Evolutionary conservation across 2,888 invertebrate species (phyloP).

Genomic region (Drepanosiphum platanoidis): DNA sequence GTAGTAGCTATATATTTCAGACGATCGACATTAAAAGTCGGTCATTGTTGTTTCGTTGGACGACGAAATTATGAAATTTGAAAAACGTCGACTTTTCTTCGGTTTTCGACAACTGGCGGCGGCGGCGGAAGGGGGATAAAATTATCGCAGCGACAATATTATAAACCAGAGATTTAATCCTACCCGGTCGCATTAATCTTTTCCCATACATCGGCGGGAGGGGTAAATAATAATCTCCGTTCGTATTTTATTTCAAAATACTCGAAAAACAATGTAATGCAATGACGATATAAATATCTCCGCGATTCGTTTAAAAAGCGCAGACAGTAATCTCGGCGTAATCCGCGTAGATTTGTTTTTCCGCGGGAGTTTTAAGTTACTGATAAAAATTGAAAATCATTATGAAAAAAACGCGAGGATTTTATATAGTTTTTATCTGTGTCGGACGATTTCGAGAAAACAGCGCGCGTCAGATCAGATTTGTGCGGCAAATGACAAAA

Average conservation of each 20-base stretch:
- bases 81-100: no score
- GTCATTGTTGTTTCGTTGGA: not conserved
- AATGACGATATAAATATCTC: constrained; percentile 8
- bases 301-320: constrained; percentile 14
- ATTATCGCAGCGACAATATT: not conserved
- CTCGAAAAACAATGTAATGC: constrained; percentile 39
- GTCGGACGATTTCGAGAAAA: not conserved
- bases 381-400: constrained; percentile 16
- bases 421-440: not conserved
- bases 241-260: not conserved
- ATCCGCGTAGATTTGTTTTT: constrained; percentile 16
- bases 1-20: no score
- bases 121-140: not conserved
- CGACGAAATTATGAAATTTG: no score
- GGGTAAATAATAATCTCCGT: not conserved
- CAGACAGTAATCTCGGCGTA: constrained; percentile 1
- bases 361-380: not conserved
- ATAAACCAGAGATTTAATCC: not conserved
- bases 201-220: constrained; percentile 2
- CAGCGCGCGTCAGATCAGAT: not conserved
- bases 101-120: no score
- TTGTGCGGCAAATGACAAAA: constrained; percentile 15
- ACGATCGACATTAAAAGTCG: no score
- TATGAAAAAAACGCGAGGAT: not conserved
- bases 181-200: not conserved